Conservation (phyloP, 2,113 vertebrate genomes). For the Panthera tigris region DNA sequence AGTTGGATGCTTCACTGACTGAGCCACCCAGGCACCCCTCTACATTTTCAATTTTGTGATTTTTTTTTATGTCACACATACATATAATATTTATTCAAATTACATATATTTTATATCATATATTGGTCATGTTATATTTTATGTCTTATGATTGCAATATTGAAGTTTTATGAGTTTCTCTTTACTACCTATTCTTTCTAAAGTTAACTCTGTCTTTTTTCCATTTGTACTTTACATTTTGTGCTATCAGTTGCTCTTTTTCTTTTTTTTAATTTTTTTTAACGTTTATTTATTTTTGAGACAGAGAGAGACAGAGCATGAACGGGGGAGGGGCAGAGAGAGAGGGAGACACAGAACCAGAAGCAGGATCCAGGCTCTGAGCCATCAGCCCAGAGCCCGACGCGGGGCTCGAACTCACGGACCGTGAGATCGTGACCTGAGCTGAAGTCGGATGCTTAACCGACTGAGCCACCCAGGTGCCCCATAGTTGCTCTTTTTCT, state of each 20-base stretch:
- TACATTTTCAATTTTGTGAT: conserved; percentile 69
- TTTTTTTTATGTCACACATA: conserved; percentile 74
- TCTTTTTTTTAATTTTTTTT: not conserved
- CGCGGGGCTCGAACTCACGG: no score
- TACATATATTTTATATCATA: not conserved
- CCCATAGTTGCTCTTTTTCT: not conserved
- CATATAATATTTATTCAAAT: conserved; percentile 80
- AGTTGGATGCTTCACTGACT: no score
- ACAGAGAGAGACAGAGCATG: no score
- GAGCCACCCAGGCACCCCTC: no score
- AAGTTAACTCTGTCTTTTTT: not conserved
- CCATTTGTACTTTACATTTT: not conserved
- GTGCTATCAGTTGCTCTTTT: not conserved
- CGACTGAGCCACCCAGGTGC: no score
- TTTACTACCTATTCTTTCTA: not conserved
- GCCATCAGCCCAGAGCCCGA: no score
- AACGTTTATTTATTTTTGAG: no score
- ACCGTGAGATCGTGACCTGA: no score
- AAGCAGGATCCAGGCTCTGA: no score
- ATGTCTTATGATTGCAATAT: not conserved
- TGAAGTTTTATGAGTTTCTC: not conserved
- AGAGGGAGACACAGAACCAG: no score
- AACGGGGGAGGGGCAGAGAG: no score
- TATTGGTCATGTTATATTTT: not conserved
- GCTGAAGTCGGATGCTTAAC: no score